A percentile compares a stretch with the other conserved stretches of the same genome.
Conservation (phyloP, 1,140 invertebrate species). For the Aphidius gifuensis region DNA sequence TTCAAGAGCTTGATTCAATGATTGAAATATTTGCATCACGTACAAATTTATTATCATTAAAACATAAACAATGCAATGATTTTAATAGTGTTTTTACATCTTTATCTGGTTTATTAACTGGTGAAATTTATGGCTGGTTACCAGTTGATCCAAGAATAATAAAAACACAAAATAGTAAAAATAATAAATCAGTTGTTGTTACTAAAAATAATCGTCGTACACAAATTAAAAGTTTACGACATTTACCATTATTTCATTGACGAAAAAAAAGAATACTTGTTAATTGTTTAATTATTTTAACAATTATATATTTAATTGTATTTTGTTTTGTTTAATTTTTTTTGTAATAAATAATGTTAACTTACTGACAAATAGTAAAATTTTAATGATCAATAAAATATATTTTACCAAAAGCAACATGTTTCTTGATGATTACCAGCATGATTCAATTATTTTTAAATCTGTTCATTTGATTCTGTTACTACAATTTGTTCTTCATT, state of each 20-base stretch:
- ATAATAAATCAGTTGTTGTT: constrained; percentile 38
- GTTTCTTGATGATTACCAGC: too few relatives aligned
- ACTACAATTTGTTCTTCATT: constrained; percentile 23
- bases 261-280: neutral
- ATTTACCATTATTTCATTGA: constrained; percentile 24
- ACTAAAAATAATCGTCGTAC: constrained; percentile 31
- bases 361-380: too few relatives aligned
- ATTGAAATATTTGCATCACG: constrained; percentile 31
- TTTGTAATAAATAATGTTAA: too few relatives aligned
- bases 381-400: too few relatives aligned
- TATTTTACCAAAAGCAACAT: too few relatives aligned
- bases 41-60: constrained; percentile 25
- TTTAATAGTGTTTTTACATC: constrained; percentile 23
- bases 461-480: constrained; percentile 24
- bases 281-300: neutral
- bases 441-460: neutral
- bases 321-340: too few relatives aligned
- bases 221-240: constrained; percentile 18
- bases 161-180: constrained; percentile 29
- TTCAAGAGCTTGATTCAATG: constrained; percentile 30
- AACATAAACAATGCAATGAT: constrained; percentile 16
- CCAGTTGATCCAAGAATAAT: constrained; percentile 28
- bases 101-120: constrained; percentile 35
- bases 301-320: too few relatives aligned
- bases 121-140: constrained; percentile 36